Base-by-base conservation (phyloP, 1,140 invertebrate species). In the Panagrolaimus sp. region DNA sequence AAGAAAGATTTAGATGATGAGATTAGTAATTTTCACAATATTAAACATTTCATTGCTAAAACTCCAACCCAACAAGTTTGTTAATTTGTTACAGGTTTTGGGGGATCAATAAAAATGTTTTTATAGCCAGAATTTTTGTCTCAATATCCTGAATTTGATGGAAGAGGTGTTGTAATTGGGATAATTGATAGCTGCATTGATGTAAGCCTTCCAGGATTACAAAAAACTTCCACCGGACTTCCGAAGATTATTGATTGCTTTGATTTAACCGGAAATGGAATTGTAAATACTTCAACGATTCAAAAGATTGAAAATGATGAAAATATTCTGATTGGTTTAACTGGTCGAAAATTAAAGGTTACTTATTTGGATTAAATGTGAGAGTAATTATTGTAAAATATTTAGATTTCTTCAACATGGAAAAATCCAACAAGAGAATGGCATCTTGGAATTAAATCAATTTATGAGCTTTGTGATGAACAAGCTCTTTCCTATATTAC, bases 101-200 rank as follows among this genome's bases (percentile, higher is more conserved):
- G n/a, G n/a, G n/a, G n/a, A n/a, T n/a, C n/a, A n/a, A n/a, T n/a
- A n/a, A n/a, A n/a, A n/a, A n/a, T n/a, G n/a, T n/a, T n/a, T n/a
- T n/a, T n/a, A n/a, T n/a, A n/a, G n/a, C n/a, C n/a, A n/a, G n/a
- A n/a, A n/a, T 96, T 96, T 86, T 81, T 96, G 28, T 89, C 87
- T 73, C 94, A 94, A 86, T 90, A 94, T 87, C 92, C 93, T 0
- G 87, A 89, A 70, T 95, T 91, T 84, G 93, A 98, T 88, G 94
- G 94, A 8, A 88, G 90, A 83, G 91, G 90, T 80, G 89, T 91
- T 43, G 85, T 90, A 73, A 94, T 98, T 82, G 95, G 93, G 45
- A 92, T 98, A 82, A 90, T 98, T 71, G 95, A 97, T 86, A 94
- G 93, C 32, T 95, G 95, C 17, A 90, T 98, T 68, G 95, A 98